phyloP scores from a whole-genome alignment of 1,140 invertebrate genomes.

The Lamellibrachia luymesi region DNA sequence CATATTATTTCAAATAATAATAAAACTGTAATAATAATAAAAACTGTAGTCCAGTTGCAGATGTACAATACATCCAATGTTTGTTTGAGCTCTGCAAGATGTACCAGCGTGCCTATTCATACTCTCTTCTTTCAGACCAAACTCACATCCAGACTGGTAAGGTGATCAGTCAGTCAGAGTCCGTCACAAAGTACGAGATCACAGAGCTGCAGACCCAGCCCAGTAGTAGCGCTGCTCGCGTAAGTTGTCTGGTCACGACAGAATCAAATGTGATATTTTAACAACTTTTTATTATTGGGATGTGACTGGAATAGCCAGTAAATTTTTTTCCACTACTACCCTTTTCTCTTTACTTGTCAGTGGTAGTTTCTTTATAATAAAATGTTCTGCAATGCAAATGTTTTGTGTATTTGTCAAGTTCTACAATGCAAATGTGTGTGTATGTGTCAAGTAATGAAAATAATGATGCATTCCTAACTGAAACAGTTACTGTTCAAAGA shows the following conservation, averaged over 20 bases:
- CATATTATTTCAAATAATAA: not conserved
- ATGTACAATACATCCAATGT: not conserved
- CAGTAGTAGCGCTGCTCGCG: not conserved
- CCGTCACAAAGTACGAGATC: not conserved
- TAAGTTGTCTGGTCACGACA: not conserved
- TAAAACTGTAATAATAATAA: not conserved
- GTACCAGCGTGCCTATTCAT: not conserved
- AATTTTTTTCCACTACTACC: too few species aligned
- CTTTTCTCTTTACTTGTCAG: too few species aligned
- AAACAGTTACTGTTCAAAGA: too few species aligned
- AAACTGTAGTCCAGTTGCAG: not conserved
- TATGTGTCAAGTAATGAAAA: too few species aligned
- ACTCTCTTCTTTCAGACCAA: not conserved
- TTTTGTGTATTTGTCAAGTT: too few species aligned
- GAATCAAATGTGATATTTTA: too few species aligned
- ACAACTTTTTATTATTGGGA: too few species aligned
- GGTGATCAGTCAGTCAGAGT: not conserved
- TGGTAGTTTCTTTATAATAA: too few species aligned
- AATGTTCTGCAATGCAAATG: too few species aligned
- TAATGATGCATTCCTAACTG: too few species aligned
- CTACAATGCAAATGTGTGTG: too few species aligned
- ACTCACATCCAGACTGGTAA: not conserved
- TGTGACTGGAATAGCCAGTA: too few species aligned
- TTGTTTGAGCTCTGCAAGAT: not conserved
- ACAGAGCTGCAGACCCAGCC: not conserved